A percentile compares a stretch with the other conserved stretches of the same genome.
These are phyloP conservation scores for Petrocephalus schoutedeni DNA, from an alignment of 2,797 vertebrate species.

Conservation along the genomic window DNA sequence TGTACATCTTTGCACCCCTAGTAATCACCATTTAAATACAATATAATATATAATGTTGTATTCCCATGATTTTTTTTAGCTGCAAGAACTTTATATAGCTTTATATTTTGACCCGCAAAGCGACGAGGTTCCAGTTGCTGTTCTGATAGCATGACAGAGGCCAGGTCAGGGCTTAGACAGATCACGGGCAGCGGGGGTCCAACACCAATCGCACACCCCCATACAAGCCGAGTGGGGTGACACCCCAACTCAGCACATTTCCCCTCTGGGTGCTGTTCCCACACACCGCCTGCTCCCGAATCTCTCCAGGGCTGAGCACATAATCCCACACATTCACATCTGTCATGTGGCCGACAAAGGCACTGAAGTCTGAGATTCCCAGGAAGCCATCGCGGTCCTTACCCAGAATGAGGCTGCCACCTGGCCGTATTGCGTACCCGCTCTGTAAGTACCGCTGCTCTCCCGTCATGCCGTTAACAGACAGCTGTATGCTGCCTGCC, in stretches of 20 bases:
- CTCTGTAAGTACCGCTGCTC: constrained; percentile 50
- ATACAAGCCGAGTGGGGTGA: constrained; percentile 60
- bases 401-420: constrained; percentile 62
- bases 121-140: not conserved
- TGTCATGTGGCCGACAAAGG: constrained; percentile 66
- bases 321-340: constrained; percentile 73
- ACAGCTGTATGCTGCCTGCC: constrained; percentile 54
- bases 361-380: constrained; percentile 61
- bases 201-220: constrained; percentile 68
- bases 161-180: not conserved
- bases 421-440: constrained; percentile 50
- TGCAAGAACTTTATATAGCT: not conserved
- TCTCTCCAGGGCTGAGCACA: constrained; percentile 50
- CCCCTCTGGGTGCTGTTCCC: constrained; percentile 47
- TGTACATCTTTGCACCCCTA: not conserved
- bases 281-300: constrained; percentile 62
- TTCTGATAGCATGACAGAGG: not conserved
- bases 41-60: not conserved
- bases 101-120: not conserved
- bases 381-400: constrained; percentile 68
- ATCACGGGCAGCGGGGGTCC: constrained; percentile 64
- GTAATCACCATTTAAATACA: not conserved
- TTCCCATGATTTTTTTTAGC: not conserved
- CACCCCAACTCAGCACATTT: constrained; percentile 73
- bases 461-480: constrained; percentile 67